phyloP scores from a whole-genome alignment of 2,113 vertebrate species.

The Podocnemis expansa region DNA sequence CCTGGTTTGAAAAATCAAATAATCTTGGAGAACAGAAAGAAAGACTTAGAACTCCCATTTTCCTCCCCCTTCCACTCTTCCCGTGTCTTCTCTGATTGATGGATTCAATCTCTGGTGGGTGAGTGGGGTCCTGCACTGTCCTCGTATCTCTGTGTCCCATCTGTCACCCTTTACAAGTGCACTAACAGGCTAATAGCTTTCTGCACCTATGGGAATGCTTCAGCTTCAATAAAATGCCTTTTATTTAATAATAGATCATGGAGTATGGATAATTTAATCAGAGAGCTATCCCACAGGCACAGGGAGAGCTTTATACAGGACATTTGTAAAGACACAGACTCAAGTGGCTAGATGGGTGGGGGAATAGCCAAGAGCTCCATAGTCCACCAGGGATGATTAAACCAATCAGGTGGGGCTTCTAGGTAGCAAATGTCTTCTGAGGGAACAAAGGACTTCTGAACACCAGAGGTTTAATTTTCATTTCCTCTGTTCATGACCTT shows the following conservation, averaged over 20 bases:
- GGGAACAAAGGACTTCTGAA: conserved; percentile 19
- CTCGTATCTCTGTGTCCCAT: conserved; percentile 48
- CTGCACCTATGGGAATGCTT: conserved; percentile 4
- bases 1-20: background rate
- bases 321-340: background rate
- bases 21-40: background rate
- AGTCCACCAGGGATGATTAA: background rate
- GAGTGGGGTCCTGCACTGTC: conserved; percentile 26
- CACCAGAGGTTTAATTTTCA: conserved; percentile 3
- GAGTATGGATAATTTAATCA: conserved; percentile 50
- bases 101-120: conserved; percentile 48
- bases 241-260: conserved; percentile 46
- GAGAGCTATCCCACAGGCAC: background rate
- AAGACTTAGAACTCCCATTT: background rate
- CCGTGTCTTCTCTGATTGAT: conserved; percentile 54
- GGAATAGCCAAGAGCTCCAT: background rate
- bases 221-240: conserved; percentile 17
- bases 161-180: conserved; percentile 56
- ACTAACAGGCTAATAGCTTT: conserved; percentile 14
- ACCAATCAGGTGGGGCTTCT: background rate
- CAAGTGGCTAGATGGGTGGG: background rate
- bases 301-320: background rate
- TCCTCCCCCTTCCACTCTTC: background rate
- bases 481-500: conserved; percentile 2
- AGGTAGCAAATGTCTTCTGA: background rate